Conservation (phyloP, 2,113 vertebrate genomes). For the Proterorhinus semilunaris region DNA sequence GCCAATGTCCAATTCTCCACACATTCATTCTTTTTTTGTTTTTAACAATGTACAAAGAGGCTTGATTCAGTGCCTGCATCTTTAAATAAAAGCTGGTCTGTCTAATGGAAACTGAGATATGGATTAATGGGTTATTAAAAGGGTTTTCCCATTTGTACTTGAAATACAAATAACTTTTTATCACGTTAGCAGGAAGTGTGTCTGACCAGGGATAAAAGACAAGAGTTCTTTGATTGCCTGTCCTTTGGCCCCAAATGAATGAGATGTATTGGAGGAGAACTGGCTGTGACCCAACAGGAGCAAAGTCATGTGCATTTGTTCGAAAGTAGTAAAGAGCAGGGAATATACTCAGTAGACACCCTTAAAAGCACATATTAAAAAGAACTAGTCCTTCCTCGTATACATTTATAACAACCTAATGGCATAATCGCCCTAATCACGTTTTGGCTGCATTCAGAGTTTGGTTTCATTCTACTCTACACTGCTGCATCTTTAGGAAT, state of each 20-base stretch:
- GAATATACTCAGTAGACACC: neutral
- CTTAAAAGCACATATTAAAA: neutral
- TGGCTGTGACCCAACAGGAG: slow-evolving; percentile 32
- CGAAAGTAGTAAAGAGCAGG: neutral
- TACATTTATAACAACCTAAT: no score
- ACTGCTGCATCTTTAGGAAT: no score
- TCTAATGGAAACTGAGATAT: no score
- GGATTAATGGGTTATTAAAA: neutral
- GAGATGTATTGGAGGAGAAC: slow-evolving; percentile 32
- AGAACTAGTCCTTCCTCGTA: slow-evolving; percentile 3
- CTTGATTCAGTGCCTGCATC: no score
- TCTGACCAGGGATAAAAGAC: slow-evolving; percentile 20
- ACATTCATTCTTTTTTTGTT: no score
- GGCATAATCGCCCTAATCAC: no score
- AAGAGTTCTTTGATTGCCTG: slow-evolving; percentile 43
- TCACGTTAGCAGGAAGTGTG: neutral
- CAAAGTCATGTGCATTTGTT: slow-evolving; percentile 11
- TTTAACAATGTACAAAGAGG: no score
- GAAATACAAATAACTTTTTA: neutral
- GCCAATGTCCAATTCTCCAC: no score
- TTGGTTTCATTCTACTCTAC: no score
- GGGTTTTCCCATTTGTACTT: neutral
- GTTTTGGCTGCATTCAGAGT: no score
- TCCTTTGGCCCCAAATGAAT: slow-evolving; percentile 50
- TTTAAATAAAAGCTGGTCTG: neutral